These are phyloP conservation scores for Campylomormyrus numenius DNA, from an alignment of 2,113 vertebrate species.

Conservation along the genomic window DNA sequence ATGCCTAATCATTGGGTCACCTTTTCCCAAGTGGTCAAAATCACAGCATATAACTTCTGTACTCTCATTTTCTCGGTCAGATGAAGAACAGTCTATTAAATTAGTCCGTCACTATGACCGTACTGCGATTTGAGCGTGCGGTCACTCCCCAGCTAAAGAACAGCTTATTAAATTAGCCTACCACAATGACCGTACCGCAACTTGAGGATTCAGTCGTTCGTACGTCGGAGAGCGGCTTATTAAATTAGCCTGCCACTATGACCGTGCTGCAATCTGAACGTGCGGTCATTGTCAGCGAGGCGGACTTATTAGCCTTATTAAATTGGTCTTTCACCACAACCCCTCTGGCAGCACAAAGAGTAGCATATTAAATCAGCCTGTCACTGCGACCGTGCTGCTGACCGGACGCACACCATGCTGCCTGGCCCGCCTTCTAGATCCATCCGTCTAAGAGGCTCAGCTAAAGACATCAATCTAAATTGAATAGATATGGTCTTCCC, in stretches of 20 bases:
- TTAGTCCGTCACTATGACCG: neutral
- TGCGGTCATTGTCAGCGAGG: neutral
- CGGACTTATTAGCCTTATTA: conserved; percentile 2
- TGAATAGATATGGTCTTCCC: neutral
- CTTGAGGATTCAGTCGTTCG: neutral
- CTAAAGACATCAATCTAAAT: neutral
- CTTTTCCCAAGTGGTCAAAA: neutral
- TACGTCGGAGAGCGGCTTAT: neutral
- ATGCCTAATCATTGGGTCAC: neutral
- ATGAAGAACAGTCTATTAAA: neutral
- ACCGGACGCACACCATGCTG: neutral
- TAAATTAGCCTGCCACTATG: neutral
- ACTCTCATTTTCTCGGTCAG: neutral
- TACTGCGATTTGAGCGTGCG: neutral
- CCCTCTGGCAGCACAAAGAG: neutral
- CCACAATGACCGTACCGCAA: neutral
- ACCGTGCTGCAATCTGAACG: neutral
- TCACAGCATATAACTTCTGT: neutral
- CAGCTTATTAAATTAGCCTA: neutral
- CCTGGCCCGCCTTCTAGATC: neutral
- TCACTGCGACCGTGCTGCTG: neutral
- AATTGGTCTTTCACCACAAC: neutral
- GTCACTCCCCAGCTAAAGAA: neutral
- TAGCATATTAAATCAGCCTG: neutral
- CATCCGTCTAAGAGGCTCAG: neutral